Evolutionary conservation across 2,888 invertebrate genomes (phyloP), one percentile per base, ranked within the genome.

Genomic region (Ornithoptera priamus): DNA sequence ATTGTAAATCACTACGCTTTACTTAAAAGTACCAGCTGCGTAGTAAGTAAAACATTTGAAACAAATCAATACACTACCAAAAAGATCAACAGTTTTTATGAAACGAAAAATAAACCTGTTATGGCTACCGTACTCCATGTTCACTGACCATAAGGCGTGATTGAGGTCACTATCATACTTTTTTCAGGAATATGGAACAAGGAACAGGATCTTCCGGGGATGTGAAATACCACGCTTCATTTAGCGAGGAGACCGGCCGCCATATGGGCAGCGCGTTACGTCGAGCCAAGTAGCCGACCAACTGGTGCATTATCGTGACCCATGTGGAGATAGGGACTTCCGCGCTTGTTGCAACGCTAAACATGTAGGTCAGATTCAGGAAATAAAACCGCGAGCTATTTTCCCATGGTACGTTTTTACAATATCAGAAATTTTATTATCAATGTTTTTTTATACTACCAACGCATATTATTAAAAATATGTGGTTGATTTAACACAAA

Each of bases 371-470:
- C 89, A 85, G 76, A 81, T 78, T 84, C 86, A 87, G 90, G 90
- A 91, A 89, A 82, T 84, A 79, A 83, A 89, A 88, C 90, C 91
- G 85, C 90, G 88, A 87, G 82, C 76, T 73, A 76, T 82, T 85
- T 84, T 82, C 80, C 80, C 79, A 83, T 80, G 72, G 71, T 73
- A 76, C 68, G 75, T 74, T 75, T 75, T 76, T 77, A 77, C 70
- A 72, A 76, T 74, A 68, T 71, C 74, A 71, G 70, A 36, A 65
- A n/a, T 53, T 53, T 53, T 22, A 39, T 61, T 39, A 61, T 56
- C 57, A 58, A 58, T 12, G 20, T 7, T 22, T 22, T 56, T 56
- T 56, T 56, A 4, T 46, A 15, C 12, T 2, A 15, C 46, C 7
- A 39, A 39, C 46, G 15, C 12, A 15, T 15, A n/a, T 53, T n/a